Evolutionary conservation across 2,113 vertebrate genomes (phyloP), one percentile per base, ranked within the genome.

Genomic region (Empidonax traillii): DNA sequence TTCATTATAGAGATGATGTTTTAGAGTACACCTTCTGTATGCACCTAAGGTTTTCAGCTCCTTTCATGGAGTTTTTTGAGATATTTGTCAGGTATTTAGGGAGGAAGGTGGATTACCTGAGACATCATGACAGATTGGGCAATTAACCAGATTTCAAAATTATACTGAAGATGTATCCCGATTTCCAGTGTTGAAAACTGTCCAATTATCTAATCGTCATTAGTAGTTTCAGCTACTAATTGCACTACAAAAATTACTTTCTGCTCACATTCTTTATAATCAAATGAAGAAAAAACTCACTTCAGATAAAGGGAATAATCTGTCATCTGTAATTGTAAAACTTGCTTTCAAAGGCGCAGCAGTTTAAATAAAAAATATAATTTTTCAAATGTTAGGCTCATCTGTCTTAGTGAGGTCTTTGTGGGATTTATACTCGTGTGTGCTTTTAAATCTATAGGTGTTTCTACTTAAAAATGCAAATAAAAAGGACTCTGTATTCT

Each of bases 151-250:
- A 30, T 89, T 65, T 89, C 28, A 31, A 41, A 85, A 37, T 61
- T 5, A 31, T 21, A 24, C 14, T 82, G 39, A 56, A 59, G 43
- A 30, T 44, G 1, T 37, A 24, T 74, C 47, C 18, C 35, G 31
- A 46, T 76, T 93, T 77, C 43, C 33, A 39, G 24, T 39, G n/a
- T 51, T 85, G 41, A 82, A 82, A 68, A 41, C 30, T 65, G 37
- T 55, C 49, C 46, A 49, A 24, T 91, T 89, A 76, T 25, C 22
- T 85, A 53, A n/a, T 78, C 35, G 22, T 20, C 44, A 27, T 71
- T 90, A 72, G 23, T 51, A 75, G 37, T 18, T 92, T 87, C 49
- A 87, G 28, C 37, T 92, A 19, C 49, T 91, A 89, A 78, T 78
- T 93, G 62, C 46, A 41, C 28, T 58, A 39, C 41, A 77, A 24